Evolutionary conservation across 2,113 vertebrate species (phyloP), one percentile per base, ranked within the genome.

Genomic region (Ploceus nigricollis): DNA sequence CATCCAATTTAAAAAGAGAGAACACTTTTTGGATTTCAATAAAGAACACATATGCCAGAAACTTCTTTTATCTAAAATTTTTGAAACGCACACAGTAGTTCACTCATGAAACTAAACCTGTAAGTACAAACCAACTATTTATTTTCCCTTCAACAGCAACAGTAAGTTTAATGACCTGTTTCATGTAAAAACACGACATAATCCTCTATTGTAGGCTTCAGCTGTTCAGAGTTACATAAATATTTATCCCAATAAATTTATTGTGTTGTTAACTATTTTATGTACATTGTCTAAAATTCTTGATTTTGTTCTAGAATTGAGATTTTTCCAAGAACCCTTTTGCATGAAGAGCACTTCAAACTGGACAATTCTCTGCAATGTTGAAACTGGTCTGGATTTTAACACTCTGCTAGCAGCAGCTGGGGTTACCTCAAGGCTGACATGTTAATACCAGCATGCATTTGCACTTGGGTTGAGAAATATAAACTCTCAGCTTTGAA

Each of bases 41-140:
- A 86, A 96, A 95, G 72, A 96, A 93, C 63, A 77, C 15, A 7
- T 39, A 83, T 7, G 39, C 70, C 85, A 97, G 84, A 91, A 96
- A 95, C 58, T 65, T 88, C 21, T 65, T 97, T 92, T 90, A 96
- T 92, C 82, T 94, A 57, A 90, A 40, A 56, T 31, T 94, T 93
- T 87, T 82, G 33, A 95, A 88, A 90, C 39, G 63, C 70, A 65
- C 35, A 95, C 30, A 95, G 89, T 81, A 93, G 87, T 90, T 97
- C 83, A 88, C 48, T 95, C 82, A 91, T 80, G 22, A 95, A 95
- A 63, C 19, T 57, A 78, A 93, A 79, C 71, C 61, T 77, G 78
- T 92, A 96, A 97, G 88, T 88, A 96, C 63, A 91, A 95, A 81
- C 21, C 51, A 94, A 82, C n/a, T 89, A 92, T 75, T 97, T 87